A percentile compares a stretch with the other conserved stretches of the same genome.
These are phyloP conservation scores for Myripristis jacobus DNA, from an alignment of 2,797 vertebrate species.

Conservation along the genomic window DNA sequence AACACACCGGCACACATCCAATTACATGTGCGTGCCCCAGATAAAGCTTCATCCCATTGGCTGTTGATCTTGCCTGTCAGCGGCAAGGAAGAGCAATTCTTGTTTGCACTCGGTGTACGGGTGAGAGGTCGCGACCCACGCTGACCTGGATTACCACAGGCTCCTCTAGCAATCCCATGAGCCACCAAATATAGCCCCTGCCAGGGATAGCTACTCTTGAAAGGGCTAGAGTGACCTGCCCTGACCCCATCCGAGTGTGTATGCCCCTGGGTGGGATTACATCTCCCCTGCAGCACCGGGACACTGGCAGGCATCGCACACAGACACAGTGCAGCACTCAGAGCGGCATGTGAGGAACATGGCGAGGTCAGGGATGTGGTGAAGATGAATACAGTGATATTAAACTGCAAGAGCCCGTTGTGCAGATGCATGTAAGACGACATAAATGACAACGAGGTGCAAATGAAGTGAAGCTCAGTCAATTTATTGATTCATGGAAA, in stretches of 20 bases:
- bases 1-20: constrained; percentile 16
- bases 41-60: constrained; percentile 41
- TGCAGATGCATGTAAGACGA: background rate
- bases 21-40: constrained; percentile 48
- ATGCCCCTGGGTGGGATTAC: constrained; percentile 2
- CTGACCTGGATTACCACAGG: constrained; percentile 71
- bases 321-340: background rate
- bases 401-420: background rate
- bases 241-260: constrained; percentile 9
- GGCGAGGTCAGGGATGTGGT: too few species aligned
- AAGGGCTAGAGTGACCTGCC: constrained; percentile 47
- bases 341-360: background rate
- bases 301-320: background rate
- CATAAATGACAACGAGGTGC: constrained; percentile 35
- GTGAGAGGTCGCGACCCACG: constrained; percentile 61
- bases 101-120: constrained; percentile 22
- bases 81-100: background rate
- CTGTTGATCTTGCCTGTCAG: constrained; percentile 7
- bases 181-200: constrained; percentile 70
- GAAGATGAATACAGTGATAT: background rate
- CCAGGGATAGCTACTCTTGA: constrained; percentile 54
- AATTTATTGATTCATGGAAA: constrained; percentile 92
- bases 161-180: constrained; percentile 68
- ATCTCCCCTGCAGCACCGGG: constrained; percentile 16
- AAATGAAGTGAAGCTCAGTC: constrained; percentile 82